Base-by-base conservation (phyloP, 2,113 vertebrate genomes). In the Lanius ludovicianus region DNA sequence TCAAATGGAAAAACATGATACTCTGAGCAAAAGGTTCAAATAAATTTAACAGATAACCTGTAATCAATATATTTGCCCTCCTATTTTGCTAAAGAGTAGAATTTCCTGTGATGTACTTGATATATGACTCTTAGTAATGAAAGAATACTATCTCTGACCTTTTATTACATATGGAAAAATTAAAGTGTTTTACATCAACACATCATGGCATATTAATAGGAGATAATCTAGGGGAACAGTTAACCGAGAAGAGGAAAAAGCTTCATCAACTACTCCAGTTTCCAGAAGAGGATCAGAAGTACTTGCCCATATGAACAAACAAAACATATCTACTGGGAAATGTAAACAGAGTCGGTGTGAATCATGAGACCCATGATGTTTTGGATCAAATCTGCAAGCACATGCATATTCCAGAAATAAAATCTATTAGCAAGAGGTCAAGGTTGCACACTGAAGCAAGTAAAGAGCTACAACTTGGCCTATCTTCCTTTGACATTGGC, bases 71-170 rank as follows among this genome's bases (percentile, higher is more conserved):
- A 95, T 96, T 96, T 96, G 94, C 81, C 65, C 91, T 92, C 57
- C 81, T 92, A 70, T 96, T 94, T 96, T 92, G 65, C 75, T 88
- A 84, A 80, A 92, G 86, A 89, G 56, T 73, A 89, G 89, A 79
- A 79, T 93, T 96, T 95, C 91, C 71, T 67, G 71, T 19, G 69
- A 86, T 57, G 88, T 87, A 94, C 83, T 94, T 96, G 91, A 95
- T 95, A 91, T 53, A 95, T 84, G 88, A 91, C 60, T 94, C 93
- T 84, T 75, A 28, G 60, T 95, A 96, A 95, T 95, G 93, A 93
- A 97, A 97, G 93, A 96, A 96, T 94, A 94, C 95, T 88, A 96
- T 76, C 67, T 88, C 90, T 97, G 96, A 97, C 94, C 96, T 96
- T 95, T 89, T 89, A 95, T 95, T 96, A 95, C 92, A 94, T 94